Percentiles rank a stretch among this genome's conserved stretches.
Conservation (phyloP, 2,888 invertebrate genomes). For the Epinotia demarniana region DNA sequence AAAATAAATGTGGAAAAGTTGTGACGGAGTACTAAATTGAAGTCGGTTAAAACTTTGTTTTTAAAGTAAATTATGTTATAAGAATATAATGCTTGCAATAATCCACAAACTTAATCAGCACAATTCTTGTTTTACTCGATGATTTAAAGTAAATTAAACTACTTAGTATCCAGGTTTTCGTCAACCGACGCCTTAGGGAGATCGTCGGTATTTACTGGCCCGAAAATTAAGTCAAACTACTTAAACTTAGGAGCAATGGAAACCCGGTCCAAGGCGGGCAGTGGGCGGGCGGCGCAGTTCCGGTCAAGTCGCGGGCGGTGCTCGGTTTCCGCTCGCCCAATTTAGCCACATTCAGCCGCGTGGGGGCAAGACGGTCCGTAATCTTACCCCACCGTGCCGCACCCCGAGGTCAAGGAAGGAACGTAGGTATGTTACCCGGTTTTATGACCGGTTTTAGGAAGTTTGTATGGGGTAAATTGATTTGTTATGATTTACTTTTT, state of each 20-base stretch:
- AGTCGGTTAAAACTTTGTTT: too few relatives aligned
- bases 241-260: slow-evolving; percentile 57
- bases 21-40: too few relatives aligned
- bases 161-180: too few relatives aligned
- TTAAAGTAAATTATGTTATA: too few relatives aligned
- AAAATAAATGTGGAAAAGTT: too few relatives aligned
- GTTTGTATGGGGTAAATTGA: slow-evolving; percentile 27
- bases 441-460: slow-evolving; percentile 15
- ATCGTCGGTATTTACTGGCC: too few relatives aligned
- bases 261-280: slow-evolving; percentile 65
- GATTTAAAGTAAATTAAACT: neutral
- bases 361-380: slow-evolving; percentile 69
- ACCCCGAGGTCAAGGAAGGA: slow-evolving; percentile 32
- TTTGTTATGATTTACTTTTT: slow-evolving; percentile 23
- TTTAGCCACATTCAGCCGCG: slow-evolving; percentile 80
- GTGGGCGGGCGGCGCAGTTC: slow-evolving; percentile 74
- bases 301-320: slow-evolving; percentile 83
- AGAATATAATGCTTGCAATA: too few relatives aligned
- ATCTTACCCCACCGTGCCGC: slow-evolving; percentile 49
- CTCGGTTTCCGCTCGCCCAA: slow-evolving; percentile 80
- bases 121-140: too few relatives aligned
- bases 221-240: neutral
- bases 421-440: slow-evolving; percentile 26
- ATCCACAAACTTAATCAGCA: too few relatives aligned
- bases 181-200: too few relatives aligned